Evolutionary conservation across 2,888 invertebrate species (phyloP), one percentile per base, ranked within the genome.

Genomic region (Junonia oenone): DNA sequence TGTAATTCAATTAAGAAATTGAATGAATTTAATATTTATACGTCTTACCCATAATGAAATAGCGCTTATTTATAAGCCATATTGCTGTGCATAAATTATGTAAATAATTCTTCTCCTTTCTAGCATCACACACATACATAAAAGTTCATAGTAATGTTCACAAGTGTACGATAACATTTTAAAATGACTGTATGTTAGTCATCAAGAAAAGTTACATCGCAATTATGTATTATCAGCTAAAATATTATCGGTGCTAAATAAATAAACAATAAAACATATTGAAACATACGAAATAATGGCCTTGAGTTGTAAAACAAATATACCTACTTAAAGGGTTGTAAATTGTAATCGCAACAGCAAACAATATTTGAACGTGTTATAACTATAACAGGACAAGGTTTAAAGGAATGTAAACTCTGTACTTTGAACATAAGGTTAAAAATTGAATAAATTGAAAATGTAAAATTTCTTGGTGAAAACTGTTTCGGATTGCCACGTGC

Each of bases 311-410:
- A 50, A 35, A 50, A 53, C 59, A 56, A 59, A 56, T 53, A 59
- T 27, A 50, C 45, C 51, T 35, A 13, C 38, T 22, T 40, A 46
- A 58, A 47, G 50, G 31, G 49, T 50, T 57, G 11, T 19, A 40
- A 40, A 40, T 40, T 40, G 74, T 77, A 78, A 84, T 79, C 79
- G 78, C 75, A 75, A 78, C 73, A 68, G 75, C 75, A 77, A 83
- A 84, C 81, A 80, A 77, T 75, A 75, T 76, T 71, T 67, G 71
- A 78, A 78, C 82, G 81, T 83, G 80, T 82, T 74, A 68, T 68
- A 66, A 64, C 73, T 75, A 75, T 47, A 59, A 52, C 37, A 56
- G 43, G 52, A 45, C 47, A 33, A 58, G 13, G 40, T 27, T 37
- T 50, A 45, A 50, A 50, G 47, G 1, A 75, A 65, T 64, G 46